These are phyloP conservation scores for Xestobium rufovillosum DNA, from an alignment of 2,888 invertebrate genomes.

Conservation along the genomic window DNA sequence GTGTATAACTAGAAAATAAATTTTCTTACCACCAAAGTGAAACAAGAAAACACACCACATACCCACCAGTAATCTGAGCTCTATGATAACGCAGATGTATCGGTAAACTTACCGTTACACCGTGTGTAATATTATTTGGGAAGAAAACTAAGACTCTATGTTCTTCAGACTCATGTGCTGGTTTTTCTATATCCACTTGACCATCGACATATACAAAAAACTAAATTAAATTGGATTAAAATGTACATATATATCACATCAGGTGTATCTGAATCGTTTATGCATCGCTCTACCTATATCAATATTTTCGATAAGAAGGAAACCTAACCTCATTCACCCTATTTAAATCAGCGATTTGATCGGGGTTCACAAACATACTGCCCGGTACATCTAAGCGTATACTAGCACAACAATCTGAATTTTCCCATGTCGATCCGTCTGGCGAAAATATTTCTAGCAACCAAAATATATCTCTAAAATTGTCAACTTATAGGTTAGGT, in stretches of 20 bases:
- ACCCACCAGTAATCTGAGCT: constrained; percentile 43
- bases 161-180: constrained; percentile 38
- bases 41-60: too few relatives aligned
- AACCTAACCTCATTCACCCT: constrained; percentile 30
- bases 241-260: too few relatives aligned
- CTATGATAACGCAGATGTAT: constrained; percentile 47
- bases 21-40: constrained; percentile 8
- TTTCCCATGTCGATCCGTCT: constrained; percentile 22
- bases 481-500: too few relatives aligned
- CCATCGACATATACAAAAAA: constrained; percentile 36
- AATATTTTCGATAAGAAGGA: background rate
- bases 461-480: constrained; percentile 42
- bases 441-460: constrained; percentile 39
- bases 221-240: too few relatives aligned
- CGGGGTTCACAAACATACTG: constrained; percentile 43
- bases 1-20: constrained; percentile 32
- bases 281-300: too few relatives aligned
- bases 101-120: constrained; percentile 39
- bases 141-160: constrained; percentile 39
- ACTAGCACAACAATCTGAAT: constrained; percentile 33
- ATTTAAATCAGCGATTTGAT: constrained; percentile 41
- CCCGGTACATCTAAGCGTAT: constrained; percentile 36
- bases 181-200: constrained; percentile 40
- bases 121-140: constrained; percentile 29
- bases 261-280: too few relatives aligned